phyloP scores from a whole-genome alignment of 2,113 vertebrate genomes.

The Lamprologus tigripictilis region DNA sequence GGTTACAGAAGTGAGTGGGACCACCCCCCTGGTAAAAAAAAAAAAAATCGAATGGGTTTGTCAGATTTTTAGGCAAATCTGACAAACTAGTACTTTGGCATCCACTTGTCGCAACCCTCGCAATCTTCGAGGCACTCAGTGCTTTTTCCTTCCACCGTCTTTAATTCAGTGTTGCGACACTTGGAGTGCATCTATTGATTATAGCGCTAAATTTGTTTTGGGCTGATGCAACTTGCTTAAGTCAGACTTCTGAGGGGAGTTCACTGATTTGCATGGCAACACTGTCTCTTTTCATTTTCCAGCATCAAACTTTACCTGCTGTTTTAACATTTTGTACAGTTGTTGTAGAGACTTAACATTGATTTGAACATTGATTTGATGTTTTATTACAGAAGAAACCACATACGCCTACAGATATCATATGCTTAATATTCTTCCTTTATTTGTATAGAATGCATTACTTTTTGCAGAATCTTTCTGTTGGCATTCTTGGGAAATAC shows the following conservation, averaged over 20 bases:
- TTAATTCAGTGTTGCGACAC: background rate
- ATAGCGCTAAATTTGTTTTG: constrained; percentile 21
- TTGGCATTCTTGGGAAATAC: background rate
- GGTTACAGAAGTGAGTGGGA: background rate
- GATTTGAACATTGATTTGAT: background rate
- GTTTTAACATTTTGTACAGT: background rate
- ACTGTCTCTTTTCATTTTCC: background rate
- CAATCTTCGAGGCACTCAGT: background rate
- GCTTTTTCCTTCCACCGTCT: background rate
- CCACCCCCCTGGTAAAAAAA: background rate
- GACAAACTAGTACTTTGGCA: background rate
- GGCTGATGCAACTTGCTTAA: constrained; percentile 12
- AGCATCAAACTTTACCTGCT: background rate
- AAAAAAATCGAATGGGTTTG: background rate
- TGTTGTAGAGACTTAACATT: background rate
- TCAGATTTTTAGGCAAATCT: background rate
- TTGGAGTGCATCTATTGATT: constrained; percentile 42
- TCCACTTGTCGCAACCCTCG: background rate
- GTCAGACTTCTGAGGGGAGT: constrained; percentile 16
- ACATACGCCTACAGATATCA: background rate
- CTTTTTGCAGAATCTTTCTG: background rate
- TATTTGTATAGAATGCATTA: background rate
- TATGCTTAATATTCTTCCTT: background rate
- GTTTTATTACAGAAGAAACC: background rate
- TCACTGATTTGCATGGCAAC: constrained; percentile 21